Evolutionary conservation across 2,888 invertebrate genomes (phyloP), one percentile per base, ranked within the genome.

Genomic region (Sinohyriopsis cumingii): DNA sequence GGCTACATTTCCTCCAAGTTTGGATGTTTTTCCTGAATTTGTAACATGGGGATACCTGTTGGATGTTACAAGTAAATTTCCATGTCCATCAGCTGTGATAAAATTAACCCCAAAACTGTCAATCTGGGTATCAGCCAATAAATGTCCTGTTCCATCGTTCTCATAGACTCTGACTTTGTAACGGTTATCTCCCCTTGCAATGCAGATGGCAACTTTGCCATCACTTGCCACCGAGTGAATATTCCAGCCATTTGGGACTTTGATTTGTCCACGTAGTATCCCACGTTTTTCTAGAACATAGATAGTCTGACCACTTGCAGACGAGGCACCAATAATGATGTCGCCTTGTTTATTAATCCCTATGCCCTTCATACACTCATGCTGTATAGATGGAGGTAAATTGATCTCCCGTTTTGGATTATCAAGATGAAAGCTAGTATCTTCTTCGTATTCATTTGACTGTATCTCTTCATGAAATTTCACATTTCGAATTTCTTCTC

Each of bases 101-200:
- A 79, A 82, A 69, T 84, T 85, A 18, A 86, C 73, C 20, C 85
- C 86, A 69, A 81, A 83, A 66, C 84, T 84, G 71, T 86, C 85
- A 62, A 86, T 79, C 59, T 85, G 83, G 53, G 77, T 76, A 63
- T 84, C 83, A 3, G 79, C 73, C 33, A 85, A 73, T 15, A 82
- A 68, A 55, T 82, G 73, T 7, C 82, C 82, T 25, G 78, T 80
- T 15, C 83, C 82, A 59, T 86, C 84, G 65, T 82, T 82, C 55
- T 80, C 76, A 72, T 85, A 65, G 19, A 86, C 80, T 69, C 80
- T 77, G n/a, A 86, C 83, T 75, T 86, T 86, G 76, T 82, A 85
- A n/a, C 82, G 77, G 71, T 85, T 85, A 64, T 84, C 84, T 65
- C 86, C 84, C 61, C 84, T 77, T 55, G 85, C 80, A 18, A 84